A percentile compares a stretch with the other conserved stretches of the same genome.
Conservation (phyloP, 2,113 vertebrate species). For the Archilochus colubris region DNA sequence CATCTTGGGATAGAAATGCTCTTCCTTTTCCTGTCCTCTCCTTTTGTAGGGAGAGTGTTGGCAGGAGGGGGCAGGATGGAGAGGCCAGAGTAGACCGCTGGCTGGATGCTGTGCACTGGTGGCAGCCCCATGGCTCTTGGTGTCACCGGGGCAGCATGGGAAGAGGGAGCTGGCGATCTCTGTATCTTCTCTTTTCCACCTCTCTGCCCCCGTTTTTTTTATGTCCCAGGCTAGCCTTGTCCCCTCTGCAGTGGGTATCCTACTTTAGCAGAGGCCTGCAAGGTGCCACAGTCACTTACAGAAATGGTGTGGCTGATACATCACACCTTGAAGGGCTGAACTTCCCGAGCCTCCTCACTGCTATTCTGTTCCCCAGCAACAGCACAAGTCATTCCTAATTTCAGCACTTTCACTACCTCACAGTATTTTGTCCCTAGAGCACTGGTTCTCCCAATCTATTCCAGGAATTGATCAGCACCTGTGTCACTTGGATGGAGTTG, state of each 20-base stretch:
- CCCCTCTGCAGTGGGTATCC: not conserved
- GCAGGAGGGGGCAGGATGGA: not conserved
- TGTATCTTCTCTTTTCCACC: not conserved
- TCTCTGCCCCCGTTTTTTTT: not conserved
- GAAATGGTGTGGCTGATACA: not conserved
- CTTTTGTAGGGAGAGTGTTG: not conserved
- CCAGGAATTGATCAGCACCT: not conserved
- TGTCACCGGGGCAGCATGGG: not conserved
- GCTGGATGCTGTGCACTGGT: not conserved
- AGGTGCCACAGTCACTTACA: not conserved
- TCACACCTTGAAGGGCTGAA: not conserved
- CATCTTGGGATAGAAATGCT: not conserved
- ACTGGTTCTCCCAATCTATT: not conserved
- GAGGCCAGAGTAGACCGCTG: not conserved
- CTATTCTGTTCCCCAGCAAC: not conserved
- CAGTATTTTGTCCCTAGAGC: not conserved
- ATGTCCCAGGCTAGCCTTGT: not conserved
- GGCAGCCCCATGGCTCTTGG: not conserved
- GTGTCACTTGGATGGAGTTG: not conserved
- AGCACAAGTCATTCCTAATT: not conserved
- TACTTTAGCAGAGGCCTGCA: not conserved
- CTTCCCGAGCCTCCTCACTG: not conserved
- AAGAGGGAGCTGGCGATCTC: not conserved
- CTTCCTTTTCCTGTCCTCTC: not conserved
- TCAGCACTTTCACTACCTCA: not conserved